phyloP scores from a whole-genome alignment of 2,888 invertebrate species.

The Platycnemis pennipes region DNA sequence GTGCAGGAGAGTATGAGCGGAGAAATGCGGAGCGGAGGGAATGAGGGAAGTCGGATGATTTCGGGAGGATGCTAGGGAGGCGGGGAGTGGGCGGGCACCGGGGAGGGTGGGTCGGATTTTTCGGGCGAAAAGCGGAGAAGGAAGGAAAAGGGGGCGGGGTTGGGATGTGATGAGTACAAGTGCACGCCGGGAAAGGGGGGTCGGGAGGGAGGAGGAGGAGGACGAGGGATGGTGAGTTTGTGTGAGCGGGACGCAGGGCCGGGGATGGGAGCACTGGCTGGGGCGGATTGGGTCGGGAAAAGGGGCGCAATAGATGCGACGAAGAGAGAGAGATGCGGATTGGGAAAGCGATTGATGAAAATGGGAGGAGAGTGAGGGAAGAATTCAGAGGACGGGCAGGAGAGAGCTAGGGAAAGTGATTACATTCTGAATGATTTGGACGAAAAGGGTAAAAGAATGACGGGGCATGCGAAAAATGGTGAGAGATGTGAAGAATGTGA shows the following conservation, averaged over 20 bases:
- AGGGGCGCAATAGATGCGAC: neutral
- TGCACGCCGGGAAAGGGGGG: slow-evolving; percentile 56
- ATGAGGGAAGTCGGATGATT: slow-evolving; percentile 27
- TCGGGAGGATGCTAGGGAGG: slow-evolving; percentile 68
- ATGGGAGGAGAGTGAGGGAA: no score
- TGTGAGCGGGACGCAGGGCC: neutral
- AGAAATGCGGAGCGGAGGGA: neutral
- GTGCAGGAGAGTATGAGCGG: slow-evolving; percentile 70
- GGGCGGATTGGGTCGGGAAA: neutral
- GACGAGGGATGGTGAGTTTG: neutral
- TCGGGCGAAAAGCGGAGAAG: neutral
- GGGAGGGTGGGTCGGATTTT: slow-evolving; percentile 65
- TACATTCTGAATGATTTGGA: neutral
- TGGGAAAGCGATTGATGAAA: neutral
- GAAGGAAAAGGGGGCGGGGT: slow-evolving; percentile 61
- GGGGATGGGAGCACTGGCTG: no score
- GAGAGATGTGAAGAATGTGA: neutral
- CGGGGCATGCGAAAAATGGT: neutral
- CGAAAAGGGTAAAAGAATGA: neutral
- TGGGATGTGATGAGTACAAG: slow-evolving; percentile 65
- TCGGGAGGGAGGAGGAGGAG: neutral
- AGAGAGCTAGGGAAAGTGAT: neutral
- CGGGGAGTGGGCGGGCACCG: slow-evolving; percentile 74
- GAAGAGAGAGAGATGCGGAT: neutral
- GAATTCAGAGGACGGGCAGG: no score